Evolutionary conservation across 2,113 vertebrate genomes (phyloP).

Genomic region (Parus major): DNA sequence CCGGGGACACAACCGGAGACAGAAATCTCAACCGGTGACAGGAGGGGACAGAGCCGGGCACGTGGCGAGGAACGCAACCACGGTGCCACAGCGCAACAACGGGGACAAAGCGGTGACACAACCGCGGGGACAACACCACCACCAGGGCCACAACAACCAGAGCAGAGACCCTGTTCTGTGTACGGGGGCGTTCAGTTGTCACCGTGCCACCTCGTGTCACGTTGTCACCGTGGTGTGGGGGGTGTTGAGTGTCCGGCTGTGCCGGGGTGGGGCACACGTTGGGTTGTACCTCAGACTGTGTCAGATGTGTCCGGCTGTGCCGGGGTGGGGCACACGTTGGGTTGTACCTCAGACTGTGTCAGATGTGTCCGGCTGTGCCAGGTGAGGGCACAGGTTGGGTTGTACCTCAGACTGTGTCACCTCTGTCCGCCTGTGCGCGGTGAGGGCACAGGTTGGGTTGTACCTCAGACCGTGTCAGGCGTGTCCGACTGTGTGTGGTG

Average conservation of each 20-base stretch:
- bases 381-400: too few species aligned
- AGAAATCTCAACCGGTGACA: neutral
- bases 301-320: neutral
- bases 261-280: too few species aligned
- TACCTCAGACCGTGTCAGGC: neutral
- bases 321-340: too few species aligned
- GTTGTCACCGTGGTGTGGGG: neutral
- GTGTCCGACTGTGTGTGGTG: neutral
- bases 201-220: neutral
- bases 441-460: neutral
- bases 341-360: neutral
- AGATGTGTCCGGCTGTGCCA: neutral
- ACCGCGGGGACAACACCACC: too few species aligned
- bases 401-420: neutral
- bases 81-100: neutral
- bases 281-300: too few species aligned
- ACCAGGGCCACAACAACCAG: neutral
- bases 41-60: too few species aligned
- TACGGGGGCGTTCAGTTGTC: neutral
- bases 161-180: too few species aligned
- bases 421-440: neutral
- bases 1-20: too few species aligned
- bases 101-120: neutral
- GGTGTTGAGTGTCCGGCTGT: neutral
- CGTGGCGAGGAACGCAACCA: too few species aligned